Conservation (phyloP, 1,140 invertebrate genomes). For the Vanessa tameamea region DNA sequence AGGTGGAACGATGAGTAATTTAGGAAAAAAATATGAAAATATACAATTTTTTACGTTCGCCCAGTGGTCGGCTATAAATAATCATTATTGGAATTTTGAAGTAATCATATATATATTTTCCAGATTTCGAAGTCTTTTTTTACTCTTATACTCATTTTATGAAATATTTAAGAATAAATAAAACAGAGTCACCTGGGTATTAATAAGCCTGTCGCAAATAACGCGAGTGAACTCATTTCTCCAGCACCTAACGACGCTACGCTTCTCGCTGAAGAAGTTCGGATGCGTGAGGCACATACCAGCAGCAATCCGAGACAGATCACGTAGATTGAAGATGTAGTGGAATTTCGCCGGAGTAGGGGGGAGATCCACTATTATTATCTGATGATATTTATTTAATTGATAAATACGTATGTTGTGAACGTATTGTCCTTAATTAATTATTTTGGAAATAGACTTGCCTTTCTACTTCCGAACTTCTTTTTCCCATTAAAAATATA, state of each 20-base stretch:
- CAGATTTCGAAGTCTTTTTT: too few relatives aligned
- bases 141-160: too few relatives aligned
- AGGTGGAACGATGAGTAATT: too few relatives aligned
- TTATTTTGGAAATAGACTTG: background rate
- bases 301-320: slow-evolving; percentile 90
- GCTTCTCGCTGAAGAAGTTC: slow-evolving; percentile 83
- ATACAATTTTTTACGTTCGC: too few relatives aligned
- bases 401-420: background rate
- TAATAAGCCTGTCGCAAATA: slow-evolving; percentile 92
- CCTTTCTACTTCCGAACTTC: too few relatives aligned
- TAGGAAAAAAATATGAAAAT: too few relatives aligned
- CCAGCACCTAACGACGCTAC: slow-evolving; percentile 92
- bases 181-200: slow-evolving; percentile 76
- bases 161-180: too few relatives aligned
- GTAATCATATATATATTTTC: too few relatives aligned
- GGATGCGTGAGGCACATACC: slow-evolving; percentile 89
- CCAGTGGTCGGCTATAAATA: too few relatives aligned
- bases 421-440: background rate
- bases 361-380: slow-evolving; percentile 88
- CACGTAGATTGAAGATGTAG: slow-evolving; percentile 96
- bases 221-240: slow-evolving; percentile 93
- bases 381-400: slow-evolving; percentile 57
- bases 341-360: slow-evolving; percentile 96
- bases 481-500: too few relatives aligned
- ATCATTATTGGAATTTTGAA: too few relatives aligned